Conservation (phyloP, 2,797 vertebrate genomes). For the Fistularia tabacaria region DNA sequence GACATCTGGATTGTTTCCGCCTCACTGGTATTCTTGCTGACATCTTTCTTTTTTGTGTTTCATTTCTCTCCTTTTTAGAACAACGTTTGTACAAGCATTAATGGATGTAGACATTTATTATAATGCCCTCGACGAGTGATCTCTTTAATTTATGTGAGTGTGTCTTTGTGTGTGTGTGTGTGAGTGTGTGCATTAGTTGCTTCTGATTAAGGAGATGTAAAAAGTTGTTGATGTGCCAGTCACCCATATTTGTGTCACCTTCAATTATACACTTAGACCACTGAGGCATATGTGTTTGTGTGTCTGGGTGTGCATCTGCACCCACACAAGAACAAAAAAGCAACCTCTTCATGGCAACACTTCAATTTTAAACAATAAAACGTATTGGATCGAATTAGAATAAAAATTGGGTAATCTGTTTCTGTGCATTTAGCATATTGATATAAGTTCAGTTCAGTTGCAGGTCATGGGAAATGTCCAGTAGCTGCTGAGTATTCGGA, state of each 20-base stretch:
- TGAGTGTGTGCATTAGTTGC: slow-evolving; percentile 14
- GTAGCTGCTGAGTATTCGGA: too few species aligned
- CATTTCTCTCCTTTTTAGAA: neutral
- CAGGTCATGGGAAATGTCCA: too few species aligned
- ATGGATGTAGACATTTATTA: slow-evolving; percentile 21
- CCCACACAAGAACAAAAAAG: neutral
- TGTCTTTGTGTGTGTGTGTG: neutral
- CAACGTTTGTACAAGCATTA: slow-evolving; percentile 2
- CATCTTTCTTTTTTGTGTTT: slow-evolving; percentile 6
- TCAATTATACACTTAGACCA: slow-evolving; percentile 53
- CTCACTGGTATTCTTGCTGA: slow-evolving; percentile 26
- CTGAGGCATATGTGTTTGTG: slow-evolving; percentile 23
- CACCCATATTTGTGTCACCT: slow-evolving; percentile 44
- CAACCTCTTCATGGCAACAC: too few species aligned
- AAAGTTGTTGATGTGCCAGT: slow-evolving; percentile 36
- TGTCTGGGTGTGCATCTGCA: neutral
- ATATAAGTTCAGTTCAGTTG: too few species aligned
- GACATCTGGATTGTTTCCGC: slow-evolving; percentile 53
- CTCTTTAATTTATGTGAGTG: slow-evolving; percentile 33
- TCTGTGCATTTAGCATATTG: too few species aligned
- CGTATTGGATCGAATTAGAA: too few species aligned
- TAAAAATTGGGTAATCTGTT: too few species aligned
- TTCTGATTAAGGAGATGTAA: slow-evolving; percentile 33
- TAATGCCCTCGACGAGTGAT: slow-evolving; percentile 33
- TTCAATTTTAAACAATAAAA: too few species aligned